Evolutionary conservation across 2,797 vertebrate genomes (phyloP).

Genomic region (Perodicticus potto): DNA sequence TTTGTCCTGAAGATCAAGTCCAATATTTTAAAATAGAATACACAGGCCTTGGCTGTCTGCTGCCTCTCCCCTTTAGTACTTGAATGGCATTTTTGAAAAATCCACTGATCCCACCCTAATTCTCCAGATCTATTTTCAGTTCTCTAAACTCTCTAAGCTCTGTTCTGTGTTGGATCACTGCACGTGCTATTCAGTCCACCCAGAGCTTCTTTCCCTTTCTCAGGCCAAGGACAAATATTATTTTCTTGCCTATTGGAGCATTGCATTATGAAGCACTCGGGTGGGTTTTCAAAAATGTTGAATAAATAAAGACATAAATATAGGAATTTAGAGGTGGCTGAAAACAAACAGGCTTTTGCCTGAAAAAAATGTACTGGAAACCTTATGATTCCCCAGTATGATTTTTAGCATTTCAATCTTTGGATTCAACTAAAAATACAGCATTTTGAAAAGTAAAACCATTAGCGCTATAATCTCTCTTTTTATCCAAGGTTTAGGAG

Average conservation of each 20-base stretch:
- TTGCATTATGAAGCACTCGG: background rate
- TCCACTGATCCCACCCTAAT: background rate
- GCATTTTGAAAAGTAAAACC: slow-evolving; percentile 54
- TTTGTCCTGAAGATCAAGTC: background rate
- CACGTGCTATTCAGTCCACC: background rate
- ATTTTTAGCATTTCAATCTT: slow-evolving; percentile 55
- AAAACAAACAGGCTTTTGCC: background rate
- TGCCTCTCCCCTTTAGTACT: background rate
- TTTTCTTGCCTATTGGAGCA: background rate
- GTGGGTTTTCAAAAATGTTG: background rate
- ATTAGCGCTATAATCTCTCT: slow-evolving; percentile 67
- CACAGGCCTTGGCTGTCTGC: background rate
- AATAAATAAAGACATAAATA: background rate
- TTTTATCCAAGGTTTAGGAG: slow-evolving; percentile 51
- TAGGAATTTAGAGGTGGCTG: background rate
- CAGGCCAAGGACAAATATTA: background rate
- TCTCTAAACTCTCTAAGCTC: background rate
- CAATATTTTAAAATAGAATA: slow-evolving; percentile 5
- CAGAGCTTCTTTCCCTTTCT: background rate
- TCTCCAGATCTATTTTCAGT: background rate
- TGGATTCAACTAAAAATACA: slow-evolving; percentile 49
- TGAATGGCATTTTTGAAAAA: slow-evolving; percentile 1
- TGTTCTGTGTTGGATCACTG: background rate
- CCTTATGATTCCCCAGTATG: background rate
- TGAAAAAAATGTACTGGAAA: background rate